Base-by-base conservation (phyloP, 2,113 vertebrate genomes). In the Hemicordylus capensis region DNA sequence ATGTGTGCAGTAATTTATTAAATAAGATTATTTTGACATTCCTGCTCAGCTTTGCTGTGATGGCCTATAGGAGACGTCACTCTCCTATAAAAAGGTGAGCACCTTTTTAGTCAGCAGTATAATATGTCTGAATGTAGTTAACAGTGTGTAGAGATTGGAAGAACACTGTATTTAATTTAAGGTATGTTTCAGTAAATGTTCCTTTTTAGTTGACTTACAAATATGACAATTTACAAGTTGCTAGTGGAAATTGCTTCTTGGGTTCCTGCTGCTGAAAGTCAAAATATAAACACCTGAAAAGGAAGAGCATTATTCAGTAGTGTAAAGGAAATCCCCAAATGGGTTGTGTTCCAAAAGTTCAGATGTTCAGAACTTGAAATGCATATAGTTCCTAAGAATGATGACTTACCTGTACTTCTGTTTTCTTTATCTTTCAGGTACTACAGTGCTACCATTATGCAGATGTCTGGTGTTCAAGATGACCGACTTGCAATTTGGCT, bases 401-500 rank as follows among this genome's bases (percentile, higher is more conserved):
- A n/a, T n/a, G n/a, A n/a, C n/a, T n/a, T n/a, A n/a, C n/a, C 0
- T 0, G 1, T 85, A 39, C 80, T 89, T 0, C 14, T 56, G 6
- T 80, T 76, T 91, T 61, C 80, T 24, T 90, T 81, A 4, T 0
- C 77, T 90, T 34, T 0, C 88, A 99, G 99, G 98, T 99, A 99
- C 95, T 99, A 99, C 95, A 99, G 98, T 64, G 98, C 98, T 88
- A 99, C 99, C 89, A 99, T 99, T 93, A 96, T 99, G 92, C 99
- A 99, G 96, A 99, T 99, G 99, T 98, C 99, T 0, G 99, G 99
- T 66, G 97, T 99, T 54, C 96, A 97, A 89, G 96, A 99, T 0
- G 98, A 99, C 85, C 97, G 96, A 84, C 94, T 99, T 39, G 98
- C 99, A 1, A 99, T 99, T 93, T 99, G 99, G 99, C 94, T 99